Evolutionary conservation across 2,113 vertebrate species (phyloP), one percentile per base, ranked within the genome.

Genomic region (Aspidoscelis tigris): DNA sequence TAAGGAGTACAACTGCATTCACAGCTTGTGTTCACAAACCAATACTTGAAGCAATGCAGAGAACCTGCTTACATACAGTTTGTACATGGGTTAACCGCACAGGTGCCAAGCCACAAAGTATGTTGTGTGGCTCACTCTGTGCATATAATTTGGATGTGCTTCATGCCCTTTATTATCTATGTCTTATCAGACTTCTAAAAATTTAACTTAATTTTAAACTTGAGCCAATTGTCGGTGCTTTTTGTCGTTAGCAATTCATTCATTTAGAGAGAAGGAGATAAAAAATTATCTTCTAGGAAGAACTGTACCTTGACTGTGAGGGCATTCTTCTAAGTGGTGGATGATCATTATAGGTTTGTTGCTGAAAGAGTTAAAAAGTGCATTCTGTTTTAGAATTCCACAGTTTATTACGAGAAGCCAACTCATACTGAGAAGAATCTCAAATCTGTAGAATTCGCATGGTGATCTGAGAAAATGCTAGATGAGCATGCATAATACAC

Each of bases 281-380:
- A 10, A 78, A 72, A 61, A 69, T 18, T 7, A 2, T 33, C 0
- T 1, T 43, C 58, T 50, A 76, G 10, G 55, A 89, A 53, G 2
- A 4, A 24, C 41, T 18, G 91, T 93, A 99, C 99, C 94, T 92
- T 96, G 96, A 89, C 97, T 98, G 94, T 99, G 98, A 0, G 97
- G 97, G 82, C 99, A 99, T 58, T 99, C 97, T 0, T 98, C 97
- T 82, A 99, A 90, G 91, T 99, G 98, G 70, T 99, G 98, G 87
- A 99, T 96, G 14, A 99, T 96, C 96, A 99, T 96, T 89, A 99
- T 92, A 47, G 99, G 99, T 84, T 97, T 99, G 94, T 98, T 97
- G 91, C 98, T 99, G 86, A 65, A 89, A 94, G 58, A 61, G 14
- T 16, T 16, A 86, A 76, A 89, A 80, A 84, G 87, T 18, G 85